Percentiles rank a stretch among this genome's conserved stretches.
phyloP scores from a whole-genome alignment of 2,113 vertebrate species.

The Butorides virescens region DNA sequence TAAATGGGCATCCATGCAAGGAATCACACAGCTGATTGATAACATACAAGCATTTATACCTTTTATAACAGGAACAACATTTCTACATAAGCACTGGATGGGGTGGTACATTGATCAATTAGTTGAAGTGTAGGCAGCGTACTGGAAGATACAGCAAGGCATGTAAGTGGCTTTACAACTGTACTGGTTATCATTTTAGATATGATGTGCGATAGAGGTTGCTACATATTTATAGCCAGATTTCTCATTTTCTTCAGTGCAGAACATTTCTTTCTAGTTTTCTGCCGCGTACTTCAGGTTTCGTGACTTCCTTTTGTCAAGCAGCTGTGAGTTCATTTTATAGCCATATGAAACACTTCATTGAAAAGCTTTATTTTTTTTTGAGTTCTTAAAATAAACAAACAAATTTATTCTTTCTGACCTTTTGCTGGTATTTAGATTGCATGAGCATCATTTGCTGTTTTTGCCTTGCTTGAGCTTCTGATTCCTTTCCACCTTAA shows the following conservation, averaged over 20 bases:
- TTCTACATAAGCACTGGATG: neutral
- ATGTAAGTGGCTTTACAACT: neutral
- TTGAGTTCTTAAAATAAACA: neutral
- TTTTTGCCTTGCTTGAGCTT: constrained; percentile 77
- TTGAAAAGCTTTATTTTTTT: neutral
- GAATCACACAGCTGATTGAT: neutral
- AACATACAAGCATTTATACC: constrained; percentile 1
- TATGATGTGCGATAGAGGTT: neutral
- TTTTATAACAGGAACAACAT: neutral
- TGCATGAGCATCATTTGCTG: constrained; percentile 66
- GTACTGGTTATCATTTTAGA: neutral
- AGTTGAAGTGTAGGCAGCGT: neutral
- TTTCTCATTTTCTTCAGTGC: constrained; percentile 6
- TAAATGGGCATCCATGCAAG: neutral
- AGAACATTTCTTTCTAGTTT: constrained; percentile 22
- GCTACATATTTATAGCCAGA: neutral
- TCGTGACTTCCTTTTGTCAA: constrained; percentile 19
- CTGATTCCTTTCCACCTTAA: constrained; percentile 74
- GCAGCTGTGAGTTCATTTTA: constrained; percentile 22
- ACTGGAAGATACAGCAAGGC: rapidly evolving
- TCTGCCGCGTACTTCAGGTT: neutral
- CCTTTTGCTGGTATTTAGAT: constrained; percentile 84
- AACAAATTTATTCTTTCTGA: constrained; percentile 57
- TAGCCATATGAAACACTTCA: neutral
- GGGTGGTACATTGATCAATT: neutral